Percentiles rank a stretch among this genome's conserved stretches.
Conservation (phyloP, 2,113 vertebrate species). For the Polypterus bichir region DNA sequence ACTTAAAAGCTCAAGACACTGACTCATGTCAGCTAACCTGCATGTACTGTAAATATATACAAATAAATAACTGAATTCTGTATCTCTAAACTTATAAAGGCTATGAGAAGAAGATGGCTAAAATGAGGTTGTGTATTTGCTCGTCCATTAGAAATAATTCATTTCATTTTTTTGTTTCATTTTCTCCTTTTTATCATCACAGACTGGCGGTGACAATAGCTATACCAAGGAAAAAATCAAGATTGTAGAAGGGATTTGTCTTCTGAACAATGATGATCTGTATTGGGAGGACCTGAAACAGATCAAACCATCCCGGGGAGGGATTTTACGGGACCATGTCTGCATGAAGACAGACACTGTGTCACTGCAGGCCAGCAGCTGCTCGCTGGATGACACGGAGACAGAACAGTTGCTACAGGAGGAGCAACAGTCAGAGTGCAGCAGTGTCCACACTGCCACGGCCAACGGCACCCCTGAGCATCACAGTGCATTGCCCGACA, state of each 20-base stretch:
- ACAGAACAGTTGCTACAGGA: slow-evolving; percentile 93
- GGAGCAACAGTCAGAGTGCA: slow-evolving; percentile 80
- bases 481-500: slow-evolving; percentile 77
- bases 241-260: slow-evolving; percentile 91
- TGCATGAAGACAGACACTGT: slow-evolving; percentile 95
- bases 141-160: too few relatives aligned
- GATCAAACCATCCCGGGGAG: slow-evolving; percentile 74
- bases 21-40: too few relatives aligned
- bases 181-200: slow-evolving; percentile 2
- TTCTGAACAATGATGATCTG: slow-evolving; percentile 77
- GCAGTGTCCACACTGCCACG: slow-evolving; percentile 71
- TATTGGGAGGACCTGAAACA: slow-evolving; percentile 96
- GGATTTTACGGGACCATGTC: slow-evolving; percentile 78
- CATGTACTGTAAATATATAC: too few relatives aligned
- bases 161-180: background rate
- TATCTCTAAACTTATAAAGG: too few relatives aligned
- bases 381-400: slow-evolving; percentile 86
- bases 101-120: too few relatives aligned
- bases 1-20: too few relatives aligned
- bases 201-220: slow-evolving; percentile 71
- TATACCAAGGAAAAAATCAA: slow-evolving; percentile 95
- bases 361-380: slow-evolving; percentile 82
- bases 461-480: slow-evolving; percentile 64
- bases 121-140: too few relatives aligned
- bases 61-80: too few relatives aligned